A percentile compares a stretch with the other conserved stretches of the same genome.
Conservation (phyloP, 1,140 invertebrate species). For the Danaus plexippus region DNA sequence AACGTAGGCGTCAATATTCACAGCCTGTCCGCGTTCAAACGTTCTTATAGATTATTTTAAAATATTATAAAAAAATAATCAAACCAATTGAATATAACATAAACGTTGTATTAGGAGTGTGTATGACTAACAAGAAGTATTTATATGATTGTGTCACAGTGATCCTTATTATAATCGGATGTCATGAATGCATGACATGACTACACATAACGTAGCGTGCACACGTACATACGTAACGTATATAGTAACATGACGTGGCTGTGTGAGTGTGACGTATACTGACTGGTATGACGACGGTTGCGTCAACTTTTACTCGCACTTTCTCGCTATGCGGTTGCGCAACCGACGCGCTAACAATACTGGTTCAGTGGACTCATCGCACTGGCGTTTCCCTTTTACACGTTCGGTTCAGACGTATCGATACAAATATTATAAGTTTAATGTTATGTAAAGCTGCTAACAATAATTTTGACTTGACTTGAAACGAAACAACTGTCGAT, state of each 20-base stretch:
- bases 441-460: not conserved
- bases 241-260: slow-evolving; percentile 5
- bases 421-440: slow-evolving; percentile 1
- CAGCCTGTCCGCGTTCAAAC: too few species aligned
- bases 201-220: slow-evolving; percentile 23
- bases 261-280: slow-evolving; percentile 45
- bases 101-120: too few species aligned
- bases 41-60: too few species aligned
- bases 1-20: too few species aligned
- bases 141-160: too few species aligned
- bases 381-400: slow-evolving; percentile 45
- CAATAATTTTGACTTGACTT: slow-evolving; percentile 2
- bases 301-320: slow-evolving; percentile 71
- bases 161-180: slow-evolving; percentile 41
- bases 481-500: not conserved
- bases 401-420: slow-evolving; percentile 9
- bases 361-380: slow-evolving; percentile 51
- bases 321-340: slow-evolving; percentile 64
- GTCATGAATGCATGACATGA: slow-evolving; percentile 51
- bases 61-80: too few species aligned
- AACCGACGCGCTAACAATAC: slow-evolving; percentile 52
- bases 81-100: too few species aligned
- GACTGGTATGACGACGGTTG: slow-evolving; percentile 55
- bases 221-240: slow-evolving; percentile 11
- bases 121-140: too few species aligned